Conservation (phyloP, 64 coral and sea anemone species). For the Pocillopora verrucosa region DNA sequence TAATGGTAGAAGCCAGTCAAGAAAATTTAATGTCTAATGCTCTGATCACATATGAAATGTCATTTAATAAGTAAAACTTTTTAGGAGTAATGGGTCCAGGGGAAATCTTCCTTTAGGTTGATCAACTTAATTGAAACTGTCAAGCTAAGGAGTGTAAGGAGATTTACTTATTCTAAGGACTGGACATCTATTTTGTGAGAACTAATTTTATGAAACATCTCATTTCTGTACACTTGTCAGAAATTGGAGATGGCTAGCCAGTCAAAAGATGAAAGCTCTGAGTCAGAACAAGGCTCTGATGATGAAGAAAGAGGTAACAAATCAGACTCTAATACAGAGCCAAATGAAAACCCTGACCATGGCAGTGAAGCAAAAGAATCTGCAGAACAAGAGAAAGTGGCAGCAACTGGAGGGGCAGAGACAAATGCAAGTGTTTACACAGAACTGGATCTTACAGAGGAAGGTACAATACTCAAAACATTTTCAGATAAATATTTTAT, state of each 20-base stretch:
- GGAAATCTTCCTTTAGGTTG: too few species aligned
- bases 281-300: slow-evolving; percentile 61
- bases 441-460: slow-evolving; percentile 89
- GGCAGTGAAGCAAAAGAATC: neutral
- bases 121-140: too few species aligned
- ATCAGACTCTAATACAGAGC: neutral
- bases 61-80: too few species aligned
- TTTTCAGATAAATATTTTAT: too few species aligned
- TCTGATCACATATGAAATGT: too few species aligned
- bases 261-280: slow-evolving; percentile 43
- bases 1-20: too few species aligned
- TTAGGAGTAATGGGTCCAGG: too few species aligned
- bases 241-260: slow-evolving; percentile 51
- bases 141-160: too few species aligned
- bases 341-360: neutral
- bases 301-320: neutral
- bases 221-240: slow-evolving; percentile 7
- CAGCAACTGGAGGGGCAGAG: slow-evolving; percentile 37
- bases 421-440: slow-evolving; percentile 57
- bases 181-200: too few species aligned
- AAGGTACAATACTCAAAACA: slow-evolving; percentile 29
- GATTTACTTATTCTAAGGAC: too few species aligned
- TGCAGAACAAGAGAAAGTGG: neutral
- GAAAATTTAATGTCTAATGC: too few species aligned
- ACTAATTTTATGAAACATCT: too few species aligned